phyloP scores from a whole-genome alignment of 2,888 invertebrate genomes.

The Synergus gifuensis region DNA sequence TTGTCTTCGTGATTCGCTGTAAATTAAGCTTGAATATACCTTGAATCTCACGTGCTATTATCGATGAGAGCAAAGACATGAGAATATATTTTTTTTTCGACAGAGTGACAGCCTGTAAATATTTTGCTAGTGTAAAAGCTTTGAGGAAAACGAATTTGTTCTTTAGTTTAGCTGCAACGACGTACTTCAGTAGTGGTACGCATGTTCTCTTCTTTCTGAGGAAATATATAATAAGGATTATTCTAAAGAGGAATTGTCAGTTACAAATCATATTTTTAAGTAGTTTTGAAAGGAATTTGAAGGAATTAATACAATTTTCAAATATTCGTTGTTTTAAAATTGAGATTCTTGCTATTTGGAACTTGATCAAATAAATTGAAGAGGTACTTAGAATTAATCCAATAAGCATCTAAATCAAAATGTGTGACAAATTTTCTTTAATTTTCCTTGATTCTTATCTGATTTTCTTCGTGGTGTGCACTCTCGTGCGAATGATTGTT shows the following conservation, averaged over 20 bases:
- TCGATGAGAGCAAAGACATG: constrained; percentile 46
- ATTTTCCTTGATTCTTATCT: neutral
- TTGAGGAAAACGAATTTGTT: neutral
- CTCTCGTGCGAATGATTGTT: constrained; percentile 22
- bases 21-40: constrained; percentile 5
- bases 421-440: neutral
- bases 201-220: too few relatives aligned
- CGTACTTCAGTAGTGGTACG: neutral
- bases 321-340: neutral
- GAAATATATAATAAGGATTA: too few relatives aligned
- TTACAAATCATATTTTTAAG: too few relatives aligned
- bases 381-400: neutral
- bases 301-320: neutral
- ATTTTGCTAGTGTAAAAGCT: neutral
- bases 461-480: constrained; percentile 1
- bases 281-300: too few relatives aligned
- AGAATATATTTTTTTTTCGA: constrained; percentile 31
- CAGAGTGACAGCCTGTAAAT: neutral
- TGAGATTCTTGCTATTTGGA: neutral
- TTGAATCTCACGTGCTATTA: constrained; percentile 31
- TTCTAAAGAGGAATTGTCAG: too few relatives aligned
- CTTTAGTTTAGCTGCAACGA: neutral
- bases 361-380: too few relatives aligned
- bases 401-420: neutral
- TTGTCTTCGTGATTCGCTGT: constrained; percentile 36